Conservation (phyloP, 2,113 vertebrate species). For the Passerina amoena region DNA sequence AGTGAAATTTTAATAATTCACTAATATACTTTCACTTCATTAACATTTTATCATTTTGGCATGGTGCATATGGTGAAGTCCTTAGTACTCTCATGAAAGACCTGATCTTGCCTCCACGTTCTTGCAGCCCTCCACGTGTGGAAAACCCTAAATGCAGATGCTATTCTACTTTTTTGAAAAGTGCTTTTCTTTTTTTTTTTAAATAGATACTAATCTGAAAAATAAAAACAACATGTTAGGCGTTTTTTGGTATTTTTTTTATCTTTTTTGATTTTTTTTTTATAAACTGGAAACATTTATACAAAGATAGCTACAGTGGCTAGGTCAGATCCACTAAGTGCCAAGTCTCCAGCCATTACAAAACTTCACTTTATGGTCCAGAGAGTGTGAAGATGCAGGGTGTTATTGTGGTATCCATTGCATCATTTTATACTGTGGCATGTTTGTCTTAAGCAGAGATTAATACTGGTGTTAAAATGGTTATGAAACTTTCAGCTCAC, state of each 20-base stretch:
- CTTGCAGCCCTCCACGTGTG: neutral
- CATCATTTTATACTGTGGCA: neutral
- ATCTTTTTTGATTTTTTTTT: too few relatives aligned
- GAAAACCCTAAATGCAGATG: neutral
- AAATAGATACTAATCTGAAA: neutral
- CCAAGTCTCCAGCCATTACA: neutral
- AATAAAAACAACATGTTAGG: neutral
- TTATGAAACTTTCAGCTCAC: neutral
- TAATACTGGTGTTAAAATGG: neutral
- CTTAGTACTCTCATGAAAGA: constrained; percentile 34
- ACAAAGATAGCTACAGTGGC: neutral
- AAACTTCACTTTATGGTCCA: neutral
- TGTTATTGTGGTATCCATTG: neutral
- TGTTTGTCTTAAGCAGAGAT: neutral
- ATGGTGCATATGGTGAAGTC: constrained; percentile 48
- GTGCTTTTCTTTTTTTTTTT: constrained; percentile 13
- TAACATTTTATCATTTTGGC: constrained; percentile 57
- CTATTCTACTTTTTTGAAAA: constrained; percentile 2
- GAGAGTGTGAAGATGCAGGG: neutral
- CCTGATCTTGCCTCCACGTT: neutral
- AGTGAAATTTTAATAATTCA: constrained; percentile 61
- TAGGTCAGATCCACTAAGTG: neutral
- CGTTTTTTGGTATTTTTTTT: neutral
- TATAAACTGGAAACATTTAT: constrained; percentile 11
- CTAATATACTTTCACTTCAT: constrained; percentile 70